Evolutionary conservation across 2,888 invertebrate genomes (phyloP).

Genomic region (Pyrochroa serraticornis): DNA sequence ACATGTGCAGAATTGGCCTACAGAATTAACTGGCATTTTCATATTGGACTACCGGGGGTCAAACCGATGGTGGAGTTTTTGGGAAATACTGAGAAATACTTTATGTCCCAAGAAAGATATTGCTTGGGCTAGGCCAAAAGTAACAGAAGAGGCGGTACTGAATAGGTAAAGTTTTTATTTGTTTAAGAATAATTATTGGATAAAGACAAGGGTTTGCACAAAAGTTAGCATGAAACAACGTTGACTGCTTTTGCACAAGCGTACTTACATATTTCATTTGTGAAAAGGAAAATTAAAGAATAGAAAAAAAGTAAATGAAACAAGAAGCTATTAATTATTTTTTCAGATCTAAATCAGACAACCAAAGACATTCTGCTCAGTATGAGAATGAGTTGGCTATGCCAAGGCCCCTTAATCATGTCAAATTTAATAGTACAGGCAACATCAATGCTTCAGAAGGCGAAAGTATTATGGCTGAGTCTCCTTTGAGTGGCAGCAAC

Average conservation of each 20-base stretch:
- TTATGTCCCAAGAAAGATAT: constrained; percentile 10
- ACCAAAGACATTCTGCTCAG: constrained; percentile 9
- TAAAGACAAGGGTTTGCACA: background rate
- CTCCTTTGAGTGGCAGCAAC: constrained; percentile 36
- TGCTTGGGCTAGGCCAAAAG: background rate
- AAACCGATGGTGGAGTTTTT: constrained; percentile 69
- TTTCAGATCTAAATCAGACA: constrained; percentile 19
- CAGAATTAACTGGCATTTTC: constrained; percentile 69
- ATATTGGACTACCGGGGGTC: constrained; percentile 66
- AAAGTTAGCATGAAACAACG: background rate
- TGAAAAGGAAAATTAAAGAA: background rate
- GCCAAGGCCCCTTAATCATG: constrained; percentile 37
- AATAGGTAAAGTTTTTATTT: background rate
- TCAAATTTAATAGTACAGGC: constrained; percentile 45
- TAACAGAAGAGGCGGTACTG: background rate
- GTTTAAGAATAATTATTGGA: background rate
- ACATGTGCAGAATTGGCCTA: constrained; percentile 65
- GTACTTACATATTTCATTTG: no score
- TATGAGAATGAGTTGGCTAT: constrained; percentile 18
- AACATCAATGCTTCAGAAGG: constrained; percentile 37
- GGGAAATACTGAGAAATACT: constrained; percentile 65
- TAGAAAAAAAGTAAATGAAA: constrained; percentile 3
- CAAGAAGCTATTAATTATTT: constrained; percentile 8
- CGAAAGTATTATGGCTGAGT: constrained; percentile 29
- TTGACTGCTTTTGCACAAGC: no score